Evolutionary conservation across 1,140 invertebrate species (phyloP).

Genomic region (Diorhabda carinulata): DNA sequence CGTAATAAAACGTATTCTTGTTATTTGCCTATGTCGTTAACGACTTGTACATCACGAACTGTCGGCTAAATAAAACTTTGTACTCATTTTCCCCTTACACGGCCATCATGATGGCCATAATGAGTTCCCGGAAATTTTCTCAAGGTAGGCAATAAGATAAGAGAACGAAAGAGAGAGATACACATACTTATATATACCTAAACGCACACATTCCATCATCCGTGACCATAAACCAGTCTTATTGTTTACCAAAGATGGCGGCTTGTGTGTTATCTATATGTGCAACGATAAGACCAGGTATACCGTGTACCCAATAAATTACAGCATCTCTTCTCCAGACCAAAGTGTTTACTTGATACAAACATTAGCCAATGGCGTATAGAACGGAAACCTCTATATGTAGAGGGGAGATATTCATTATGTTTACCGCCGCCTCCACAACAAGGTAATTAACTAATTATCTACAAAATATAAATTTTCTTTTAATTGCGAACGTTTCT

Average conservation of each 20-base stretch:
- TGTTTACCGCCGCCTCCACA: too few species aligned
- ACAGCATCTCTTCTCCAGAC: constrained; percentile 35
- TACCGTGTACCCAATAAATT: constrained; percentile 41
- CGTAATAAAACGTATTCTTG: neutral
- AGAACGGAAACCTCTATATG: neutral
- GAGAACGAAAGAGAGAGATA: too few species aligned
- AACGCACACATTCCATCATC: constrained; percentile 25
- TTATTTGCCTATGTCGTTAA: neutral
- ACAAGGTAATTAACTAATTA: too few species aligned
- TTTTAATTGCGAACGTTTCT: too few species aligned
- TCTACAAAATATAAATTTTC: too few species aligned
- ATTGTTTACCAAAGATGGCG: constrained; percentile 40
- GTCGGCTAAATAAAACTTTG: neutral
- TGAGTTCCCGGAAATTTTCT: constrained; percentile 39
- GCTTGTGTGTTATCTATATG: constrained; percentile 36
- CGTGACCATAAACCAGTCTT: constrained; percentile 40
- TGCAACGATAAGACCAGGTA: constrained; percentile 40
- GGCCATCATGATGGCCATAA: constrained; percentile 18
- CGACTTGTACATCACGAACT: neutral
- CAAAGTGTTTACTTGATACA: constrained; percentile 27
- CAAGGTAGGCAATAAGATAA: constrained; percentile 26
- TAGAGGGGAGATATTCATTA: neutral
- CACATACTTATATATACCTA: too few species aligned
- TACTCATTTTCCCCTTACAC: neutral
- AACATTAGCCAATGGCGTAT: constrained; percentile 8